Conservation (phyloP, 2,888 invertebrate genomes). For the Tricholauxania praeusta region DNA sequence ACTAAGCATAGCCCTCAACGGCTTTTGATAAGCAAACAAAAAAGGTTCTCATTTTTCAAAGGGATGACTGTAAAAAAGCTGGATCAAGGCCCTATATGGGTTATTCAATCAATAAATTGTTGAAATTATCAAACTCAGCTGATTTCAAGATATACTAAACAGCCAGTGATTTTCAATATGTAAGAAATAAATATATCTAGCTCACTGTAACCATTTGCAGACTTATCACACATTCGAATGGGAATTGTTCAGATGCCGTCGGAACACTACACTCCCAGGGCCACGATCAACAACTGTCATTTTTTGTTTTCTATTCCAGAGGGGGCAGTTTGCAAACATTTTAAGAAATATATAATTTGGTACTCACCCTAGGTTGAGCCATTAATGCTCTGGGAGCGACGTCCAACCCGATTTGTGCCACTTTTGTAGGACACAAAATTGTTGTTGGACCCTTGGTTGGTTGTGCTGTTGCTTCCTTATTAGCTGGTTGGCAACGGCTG, state of each 20-base stretch:
- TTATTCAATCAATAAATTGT: too few relatives aligned
- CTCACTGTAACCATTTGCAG: neutral
- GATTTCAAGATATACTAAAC: too few relatives aligned
- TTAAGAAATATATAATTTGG: neutral
- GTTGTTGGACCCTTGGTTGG: slow-evolving; percentile 46
- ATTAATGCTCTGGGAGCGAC: slow-evolving; percentile 70
- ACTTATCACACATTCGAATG: neutral
- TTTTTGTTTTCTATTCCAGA: too few relatives aligned
- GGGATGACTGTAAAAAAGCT: too few relatives aligned
- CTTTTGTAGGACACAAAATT: slow-evolving; percentile 61
- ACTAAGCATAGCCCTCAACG: too few relatives aligned
- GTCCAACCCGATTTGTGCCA: slow-evolving; percentile 70
- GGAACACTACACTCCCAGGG: slow-evolving; percentile 1
- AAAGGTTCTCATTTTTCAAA: too few relatives aligned
- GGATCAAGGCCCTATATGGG: too few relatives aligned
- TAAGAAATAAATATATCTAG: neutral
- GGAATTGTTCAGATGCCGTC: slow-evolving; percentile 26
- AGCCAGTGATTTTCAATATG: neutral
- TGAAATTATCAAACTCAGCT: too few relatives aligned
- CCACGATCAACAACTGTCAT: neutral
- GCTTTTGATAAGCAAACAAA: too few relatives aligned
- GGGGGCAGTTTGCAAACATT: too few relatives aligned
- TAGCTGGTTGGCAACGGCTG: too few relatives aligned
- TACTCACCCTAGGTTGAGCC: slow-evolving; percentile 70
- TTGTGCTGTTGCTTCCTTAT: slow-evolving; percentile 17